Conservation (phyloP, 2,888 invertebrate species). For the Nemoura dubitans region DNA sequence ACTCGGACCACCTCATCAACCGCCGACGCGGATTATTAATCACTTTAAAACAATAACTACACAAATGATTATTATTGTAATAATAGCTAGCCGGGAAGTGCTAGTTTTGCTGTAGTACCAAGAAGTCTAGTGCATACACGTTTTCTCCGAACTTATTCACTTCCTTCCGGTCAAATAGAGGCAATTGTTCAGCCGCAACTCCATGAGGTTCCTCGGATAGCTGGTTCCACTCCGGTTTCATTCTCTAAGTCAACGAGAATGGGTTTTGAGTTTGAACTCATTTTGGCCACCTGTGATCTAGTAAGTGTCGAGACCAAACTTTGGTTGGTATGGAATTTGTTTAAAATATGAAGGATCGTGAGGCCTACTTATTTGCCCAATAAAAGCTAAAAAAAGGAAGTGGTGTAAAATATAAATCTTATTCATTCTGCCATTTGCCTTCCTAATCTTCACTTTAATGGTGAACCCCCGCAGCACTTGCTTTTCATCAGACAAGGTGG, state of each 20-base stretch:
- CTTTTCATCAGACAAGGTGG: background rate
- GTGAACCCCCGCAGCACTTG: background rate
- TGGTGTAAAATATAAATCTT: background rate
- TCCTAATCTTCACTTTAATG: background rate
- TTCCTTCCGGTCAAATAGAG: background rate
- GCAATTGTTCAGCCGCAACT: no score
- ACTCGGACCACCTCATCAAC: background rate
- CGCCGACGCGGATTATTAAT: background rate
- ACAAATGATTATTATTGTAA: background rate
- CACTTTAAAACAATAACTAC: background rate
- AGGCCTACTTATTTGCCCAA: no score
- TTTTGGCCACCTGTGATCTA: no score
- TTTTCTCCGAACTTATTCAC: background rate
- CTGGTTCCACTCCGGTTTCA: no score
- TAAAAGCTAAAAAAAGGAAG: no score
- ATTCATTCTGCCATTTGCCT: background rate
- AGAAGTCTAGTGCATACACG: background rate
- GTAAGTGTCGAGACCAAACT: no score
- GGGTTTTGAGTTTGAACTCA: no score
- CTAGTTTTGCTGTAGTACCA: background rate
- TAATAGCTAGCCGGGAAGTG: background rate
- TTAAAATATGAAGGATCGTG: background rate
- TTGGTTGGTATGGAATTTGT: background rate
- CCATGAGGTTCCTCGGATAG: no score
- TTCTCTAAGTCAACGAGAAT: no score